These are phyloP conservation scores for Dipus sagitta DNA, from an alignment of 2,797 vertebrate species.

Conservation along the genomic window DNA sequence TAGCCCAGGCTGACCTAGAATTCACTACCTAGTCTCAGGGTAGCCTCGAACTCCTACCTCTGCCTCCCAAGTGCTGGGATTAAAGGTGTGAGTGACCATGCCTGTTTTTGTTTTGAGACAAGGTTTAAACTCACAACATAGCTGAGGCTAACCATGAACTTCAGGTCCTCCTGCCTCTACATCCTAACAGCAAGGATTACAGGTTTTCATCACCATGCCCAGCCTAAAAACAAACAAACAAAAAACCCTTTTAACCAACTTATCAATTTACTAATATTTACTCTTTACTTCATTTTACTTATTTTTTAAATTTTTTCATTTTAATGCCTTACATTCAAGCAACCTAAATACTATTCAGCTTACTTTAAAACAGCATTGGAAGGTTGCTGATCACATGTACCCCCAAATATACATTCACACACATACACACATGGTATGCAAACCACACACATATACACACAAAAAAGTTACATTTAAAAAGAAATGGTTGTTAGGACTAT, in stretches of 20 bases:
- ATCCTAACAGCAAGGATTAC: neutral
- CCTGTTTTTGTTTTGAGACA: neutral
- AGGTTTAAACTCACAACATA: neutral
- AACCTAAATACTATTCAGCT: slow-evolving; percentile 17
- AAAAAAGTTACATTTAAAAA: too few species aligned
- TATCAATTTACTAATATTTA: slow-evolving; percentile 5
- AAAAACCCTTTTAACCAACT: too few species aligned
- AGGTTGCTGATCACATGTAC: too few species aligned
- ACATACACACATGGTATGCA: too few species aligned
- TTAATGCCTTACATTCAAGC: slow-evolving; percentile 43
- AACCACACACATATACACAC: too few species aligned
- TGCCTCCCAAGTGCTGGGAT: too few species aligned
- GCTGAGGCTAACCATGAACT: neutral
- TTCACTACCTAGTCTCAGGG: too few species aligned
- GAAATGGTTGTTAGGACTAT: too few species aligned
- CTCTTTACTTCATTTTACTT: neutral
- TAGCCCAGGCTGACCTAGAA: too few species aligned
- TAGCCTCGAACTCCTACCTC: too few species aligned
- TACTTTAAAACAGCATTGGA: slow-evolving; percentile 39
- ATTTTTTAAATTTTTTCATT: neutral
- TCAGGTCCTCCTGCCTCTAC: neutral
- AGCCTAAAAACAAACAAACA: neutral
- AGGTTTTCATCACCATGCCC: neutral
- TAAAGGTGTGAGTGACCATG: neutral
- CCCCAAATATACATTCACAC: too few species aligned